Evolutionary conservation across 2,797 vertebrate genomes (phyloP), one percentile per base, ranked within the genome.

Genomic region (Typhlichthys subterraneus): DNA sequence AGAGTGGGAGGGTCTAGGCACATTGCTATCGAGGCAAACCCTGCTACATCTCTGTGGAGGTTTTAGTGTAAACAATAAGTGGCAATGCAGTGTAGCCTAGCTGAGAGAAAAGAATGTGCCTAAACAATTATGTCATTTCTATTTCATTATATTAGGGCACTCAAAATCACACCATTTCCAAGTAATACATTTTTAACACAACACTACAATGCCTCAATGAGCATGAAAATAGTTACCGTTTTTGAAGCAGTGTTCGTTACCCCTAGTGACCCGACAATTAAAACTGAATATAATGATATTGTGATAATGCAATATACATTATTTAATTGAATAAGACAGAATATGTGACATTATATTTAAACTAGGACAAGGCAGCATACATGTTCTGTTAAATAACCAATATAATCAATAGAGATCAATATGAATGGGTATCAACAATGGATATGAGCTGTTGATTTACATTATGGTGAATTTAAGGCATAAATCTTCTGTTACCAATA

Each of bases 201-300:
- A 29, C 23, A 29, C 23, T 29, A 72, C 48, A 63, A 57, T 53
- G 77, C 62, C 19, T 79, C 49, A 78, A 59, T 42, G 57, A 65
- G 48, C 61, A 60, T 61, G 58, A 57, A 56, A 72, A 72, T 79
- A 61, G 61, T 55, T 75, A 78, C 73, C 61, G 4, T 63, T 2
- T 52, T 77, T 60, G 70, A 56, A 57, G 50, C 59, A 15, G 15
- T 72, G 55, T 65, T 57, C 70, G 55, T 65, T 57, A 68, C 53
- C 54, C 38, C 29, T 0, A 58, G 53, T 10, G 23, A 68, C 54
- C 59, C 65, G 63, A 60, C 33, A 38, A 38, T 38, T 38, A 9
- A 9, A 38, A 38, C 33, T 4, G 33, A 38, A 38, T 6, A 9
- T 38, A 38, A 38, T 38, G 33, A 38, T 38, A 38, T 38, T 38